Conservation (phyloP, 2,888 invertebrate genomes). For the Tuta absoluta region DNA sequence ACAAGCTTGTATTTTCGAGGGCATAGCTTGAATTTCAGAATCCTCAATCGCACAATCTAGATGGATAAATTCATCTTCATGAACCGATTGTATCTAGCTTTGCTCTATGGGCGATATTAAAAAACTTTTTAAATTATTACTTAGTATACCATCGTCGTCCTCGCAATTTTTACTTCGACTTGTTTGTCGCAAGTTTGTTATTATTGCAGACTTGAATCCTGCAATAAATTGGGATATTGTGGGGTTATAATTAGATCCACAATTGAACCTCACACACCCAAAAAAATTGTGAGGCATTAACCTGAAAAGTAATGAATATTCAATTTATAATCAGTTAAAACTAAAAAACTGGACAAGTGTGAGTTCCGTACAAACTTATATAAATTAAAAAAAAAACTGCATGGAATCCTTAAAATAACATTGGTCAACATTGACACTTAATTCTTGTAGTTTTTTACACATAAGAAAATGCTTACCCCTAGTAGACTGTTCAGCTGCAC, state of each 20-base stretch:
- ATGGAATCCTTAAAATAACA: background rate
- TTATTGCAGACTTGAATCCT: conserved; percentile 31
- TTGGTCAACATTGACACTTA: background rate
- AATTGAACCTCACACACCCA: conserved; percentile 33
- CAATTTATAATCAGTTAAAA: background rate
- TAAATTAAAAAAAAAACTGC: no score
- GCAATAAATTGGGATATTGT: conserved; percentile 35
- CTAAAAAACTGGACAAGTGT: no score
- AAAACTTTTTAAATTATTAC: conserved; percentile 1
- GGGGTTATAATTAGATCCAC: conserved; percentile 33
- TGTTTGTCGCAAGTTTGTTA: conserved; percentile 24
- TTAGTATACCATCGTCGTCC: conserved; percentile 19
- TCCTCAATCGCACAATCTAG: no score
- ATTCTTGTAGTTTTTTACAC: background rate
- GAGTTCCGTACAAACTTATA: no score
- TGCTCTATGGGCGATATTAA: background rate
- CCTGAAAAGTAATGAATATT: conserved; percentile 2
- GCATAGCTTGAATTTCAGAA: no score
- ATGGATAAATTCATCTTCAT: no score
- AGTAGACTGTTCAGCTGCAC: background rate
- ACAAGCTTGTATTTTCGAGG: no score
- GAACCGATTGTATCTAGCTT: no score
- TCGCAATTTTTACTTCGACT: conserved; percentile 29
- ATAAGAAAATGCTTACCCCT: background rate
- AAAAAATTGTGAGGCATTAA: conserved; percentile 16